These are phyloP conservation scores for Xanthia togata DNA, from an alignment of 2,888 invertebrate species.

Conservation along the genomic window DNA sequence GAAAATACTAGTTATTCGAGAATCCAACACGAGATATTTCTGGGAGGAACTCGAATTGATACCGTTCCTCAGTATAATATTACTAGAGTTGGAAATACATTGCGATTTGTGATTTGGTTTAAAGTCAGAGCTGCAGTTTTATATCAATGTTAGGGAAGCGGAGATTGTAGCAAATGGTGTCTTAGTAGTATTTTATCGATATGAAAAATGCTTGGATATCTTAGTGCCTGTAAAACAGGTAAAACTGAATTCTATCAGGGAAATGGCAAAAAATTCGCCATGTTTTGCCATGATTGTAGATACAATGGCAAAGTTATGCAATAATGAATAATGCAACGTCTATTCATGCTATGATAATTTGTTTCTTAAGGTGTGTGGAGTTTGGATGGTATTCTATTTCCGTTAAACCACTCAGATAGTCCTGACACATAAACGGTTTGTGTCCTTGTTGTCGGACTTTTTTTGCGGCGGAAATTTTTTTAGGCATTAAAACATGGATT, in stretches of 20 bases:
- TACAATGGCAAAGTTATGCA: constrained; percentile 27
- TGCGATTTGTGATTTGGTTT: constrained; percentile 44
- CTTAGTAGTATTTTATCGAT: constrained; percentile 23
- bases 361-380: constrained; percentile 31
- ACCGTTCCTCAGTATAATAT: constrained; percentile 49
- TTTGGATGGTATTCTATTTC: constrained; percentile 27
- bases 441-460: background rate
- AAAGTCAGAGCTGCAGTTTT: constrained; percentile 33
- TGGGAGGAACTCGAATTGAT: constrained; percentile 42
- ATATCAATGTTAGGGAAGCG: constrained; percentile 8
- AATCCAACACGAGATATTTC: constrained; percentile 51
- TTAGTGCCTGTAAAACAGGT: background rate
- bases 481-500: too few relatives aligned
- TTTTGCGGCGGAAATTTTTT: background rate
- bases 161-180: constrained; percentile 16
- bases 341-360: constrained; percentile 57
- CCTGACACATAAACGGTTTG: constrained; percentile 8
- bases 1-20: constrained; percentile 62
- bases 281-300: constrained; percentile 18
- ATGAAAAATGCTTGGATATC: background rate
- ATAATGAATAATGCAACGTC: constrained; percentile 50
- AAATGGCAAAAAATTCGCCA: background rate
- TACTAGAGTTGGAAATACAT: constrained; percentile 41
- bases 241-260: background rate
- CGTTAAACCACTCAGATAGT: constrained; percentile 17